A percentile compares a stretch with the other conserved stretches of the same genome.
Conservation (phyloP, 2,113 vertebrate genomes). For the Donacobius atricapilla region DNA sequence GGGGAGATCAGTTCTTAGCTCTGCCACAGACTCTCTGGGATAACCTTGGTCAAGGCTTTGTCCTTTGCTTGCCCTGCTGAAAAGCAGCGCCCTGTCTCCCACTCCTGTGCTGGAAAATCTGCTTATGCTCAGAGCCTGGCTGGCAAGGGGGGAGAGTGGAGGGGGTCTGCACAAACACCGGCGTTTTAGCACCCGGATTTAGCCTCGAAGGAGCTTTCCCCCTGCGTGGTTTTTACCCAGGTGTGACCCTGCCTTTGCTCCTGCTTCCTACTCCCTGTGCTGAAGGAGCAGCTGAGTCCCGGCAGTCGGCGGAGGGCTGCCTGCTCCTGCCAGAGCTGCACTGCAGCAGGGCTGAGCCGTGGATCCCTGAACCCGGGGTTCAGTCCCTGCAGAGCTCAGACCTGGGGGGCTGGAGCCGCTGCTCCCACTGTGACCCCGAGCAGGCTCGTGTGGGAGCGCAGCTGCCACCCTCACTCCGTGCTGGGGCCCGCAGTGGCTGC, state of each 20-base stretch:
- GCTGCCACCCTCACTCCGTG: rapidly evolving
- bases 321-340: not conserved
- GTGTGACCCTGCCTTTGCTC: not conserved
- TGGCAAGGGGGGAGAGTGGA: not conserved
- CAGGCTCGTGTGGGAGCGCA: rapidly evolving
- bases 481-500: not conserved
- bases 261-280: not conserved
- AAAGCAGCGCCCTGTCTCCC: not conserved
- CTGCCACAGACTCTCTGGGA: not conserved
- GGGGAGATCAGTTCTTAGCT: not conserved
- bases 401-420: not conserved
- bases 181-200: not conserved
- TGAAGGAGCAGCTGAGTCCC: not conserved
- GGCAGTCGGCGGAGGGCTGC: rapidly evolving
- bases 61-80: not conserved
- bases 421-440: not conserved
- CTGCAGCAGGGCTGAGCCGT: not conserved
- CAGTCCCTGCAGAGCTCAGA: not conserved
- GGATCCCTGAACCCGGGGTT: not conserved
- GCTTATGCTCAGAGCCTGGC: not conserved
- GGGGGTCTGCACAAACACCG: not conserved
- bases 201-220: not conserved
- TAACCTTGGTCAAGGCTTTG: conserved; percentile 20
- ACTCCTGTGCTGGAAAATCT: not conserved
- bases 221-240: not conserved